Percentiles rank a stretch among this genome's conserved stretches.
These are phyloP conservation scores for Gouania willdenowi DNA, from an alignment of 2,797 vertebrate genomes.

Conservation along the genomic window DNA sequence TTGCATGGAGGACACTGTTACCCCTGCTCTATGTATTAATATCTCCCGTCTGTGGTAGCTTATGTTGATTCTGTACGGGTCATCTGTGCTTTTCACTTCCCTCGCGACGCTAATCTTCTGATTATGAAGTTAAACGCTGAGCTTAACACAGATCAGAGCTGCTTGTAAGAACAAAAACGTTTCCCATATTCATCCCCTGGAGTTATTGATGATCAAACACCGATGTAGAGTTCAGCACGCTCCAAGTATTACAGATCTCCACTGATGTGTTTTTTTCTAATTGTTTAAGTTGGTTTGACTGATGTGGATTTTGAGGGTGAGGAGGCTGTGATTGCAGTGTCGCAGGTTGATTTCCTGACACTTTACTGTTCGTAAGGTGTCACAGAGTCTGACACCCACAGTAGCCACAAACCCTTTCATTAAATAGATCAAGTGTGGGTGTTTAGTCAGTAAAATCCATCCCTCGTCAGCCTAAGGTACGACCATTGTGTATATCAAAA, in stretches of 20 bases:
- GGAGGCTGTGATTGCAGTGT: constrained; percentile 50
- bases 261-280: constrained; percentile 17
- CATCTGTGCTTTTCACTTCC: constrained; percentile 37
- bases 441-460: constrained; percentile 31
- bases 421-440: constrained; percentile 25
- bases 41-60: constrained; percentile 27
- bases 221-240: constrained; percentile 14
- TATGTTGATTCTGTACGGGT: constrained; percentile 24
- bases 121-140: too few species aligned
- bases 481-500: constrained; percentile 44
- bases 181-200: constrained; percentile 13
- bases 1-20: constrained; percentile 23
- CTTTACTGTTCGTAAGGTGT: constrained; percentile 56
- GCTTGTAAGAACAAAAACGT: constrained; percentile 62
- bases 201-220: constrained; percentile 27
- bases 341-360: constrained; percentile 44
- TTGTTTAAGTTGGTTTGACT: constrained; percentile 35
- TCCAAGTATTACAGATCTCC: constrained; percentile 25
- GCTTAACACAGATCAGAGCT: constrained; percentile 30
- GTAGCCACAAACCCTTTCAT: constrained; percentile 35
- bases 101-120: too few species aligned
- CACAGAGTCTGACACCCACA: constrained; percentile 17
- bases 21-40: constrained; percentile 12
- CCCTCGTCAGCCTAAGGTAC: constrained; percentile 47
- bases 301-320: constrained; percentile 32